A percentile compares a stretch with the other conserved stretches of the same genome.
Evolutionary conservation across 2,888 invertebrate species (phyloP).

Genomic region (Ctenicera cuprea): DNA sequence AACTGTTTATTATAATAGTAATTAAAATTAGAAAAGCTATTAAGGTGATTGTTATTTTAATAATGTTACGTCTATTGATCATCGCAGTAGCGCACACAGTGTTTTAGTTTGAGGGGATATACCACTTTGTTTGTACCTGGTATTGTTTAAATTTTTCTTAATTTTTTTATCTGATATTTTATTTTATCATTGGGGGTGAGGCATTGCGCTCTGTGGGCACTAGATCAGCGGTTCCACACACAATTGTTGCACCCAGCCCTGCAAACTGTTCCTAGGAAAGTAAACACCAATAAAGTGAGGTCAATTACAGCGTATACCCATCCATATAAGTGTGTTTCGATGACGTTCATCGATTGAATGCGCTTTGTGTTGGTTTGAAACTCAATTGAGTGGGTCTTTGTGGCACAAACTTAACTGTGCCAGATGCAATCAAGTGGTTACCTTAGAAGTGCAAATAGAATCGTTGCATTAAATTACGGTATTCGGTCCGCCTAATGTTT

Average conservation of each 20-base stretch:
- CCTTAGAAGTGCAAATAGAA: slow-evolving; percentile 24
- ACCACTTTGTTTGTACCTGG: too few relatives aligned
- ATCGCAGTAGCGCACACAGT: too few relatives aligned
- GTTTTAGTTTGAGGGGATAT: too few relatives aligned
- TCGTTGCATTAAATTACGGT: slow-evolving; percentile 17
- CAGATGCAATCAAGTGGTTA: slow-evolving; percentile 22
- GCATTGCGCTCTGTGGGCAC: too few relatives aligned
- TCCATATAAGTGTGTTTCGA: slow-evolving; percentile 29
- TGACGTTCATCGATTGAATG: slow-evolving; percentile 37
- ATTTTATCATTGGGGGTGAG: too few relatives aligned
- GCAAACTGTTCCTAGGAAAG: too few relatives aligned
- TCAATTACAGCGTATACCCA: slow-evolving; percentile 37
- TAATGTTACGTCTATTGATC: too few relatives aligned
- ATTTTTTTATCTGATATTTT: too few relatives aligned
- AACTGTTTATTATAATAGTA: too few relatives aligned
- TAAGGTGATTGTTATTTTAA: too few relatives aligned
- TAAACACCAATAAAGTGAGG: slow-evolving; percentile 35
- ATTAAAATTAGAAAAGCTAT: too few relatives aligned
- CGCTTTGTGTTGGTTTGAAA: slow-evolving; percentile 41
- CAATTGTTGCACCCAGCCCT: neutral
- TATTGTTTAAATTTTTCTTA: too few relatives aligned
- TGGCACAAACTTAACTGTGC: slow-evolving; percentile 17
- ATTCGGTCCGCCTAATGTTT: neutral
- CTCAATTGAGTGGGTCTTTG: slow-evolving; percentile 29
- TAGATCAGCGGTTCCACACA: neutral